phyloP scores from a whole-genome alignment of 2,113 vertebrate genomes.

The Tupaia tana region DNA sequence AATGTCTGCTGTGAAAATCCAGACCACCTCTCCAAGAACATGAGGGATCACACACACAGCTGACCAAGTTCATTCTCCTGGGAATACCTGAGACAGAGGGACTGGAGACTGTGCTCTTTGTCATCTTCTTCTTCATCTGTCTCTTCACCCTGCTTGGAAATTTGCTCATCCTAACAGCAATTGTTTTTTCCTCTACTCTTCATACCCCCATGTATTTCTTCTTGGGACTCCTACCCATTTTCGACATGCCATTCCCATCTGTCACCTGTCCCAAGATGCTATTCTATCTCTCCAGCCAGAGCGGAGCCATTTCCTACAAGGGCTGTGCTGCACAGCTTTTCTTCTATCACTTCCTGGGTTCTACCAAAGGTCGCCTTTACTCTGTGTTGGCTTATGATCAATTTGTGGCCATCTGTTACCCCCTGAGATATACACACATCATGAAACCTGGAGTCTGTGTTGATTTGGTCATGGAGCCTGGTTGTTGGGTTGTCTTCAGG shows the following conservation, averaged over 20 bases:
- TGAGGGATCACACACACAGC: not conserved
- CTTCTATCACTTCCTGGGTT: constrained; percentile 72
- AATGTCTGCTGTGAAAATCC: not conserved
- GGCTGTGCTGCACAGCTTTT: constrained; percentile 71
- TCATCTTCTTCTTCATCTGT: too few relatives aligned
- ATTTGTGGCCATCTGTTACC: constrained; percentile 76
- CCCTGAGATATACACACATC: constrained; percentile 65
- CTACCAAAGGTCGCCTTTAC: constrained; percentile 62
- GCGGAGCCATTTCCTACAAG: constrained; percentile 39
- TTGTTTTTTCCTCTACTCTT: too few relatives aligned
- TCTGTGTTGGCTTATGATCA: constrained; percentile 74
- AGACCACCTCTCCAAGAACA: not conserved
- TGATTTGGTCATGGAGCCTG: not conserved
- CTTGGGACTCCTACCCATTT: constrained; percentile 59
- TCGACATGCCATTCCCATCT: constrained; percentile 37
- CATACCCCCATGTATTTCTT: constrained; percentile 76
- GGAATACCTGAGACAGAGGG: not conserved
- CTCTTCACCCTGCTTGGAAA: too few relatives aligned
- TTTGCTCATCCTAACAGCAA: too few relatives aligned
- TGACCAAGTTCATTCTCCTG: too few relatives aligned
- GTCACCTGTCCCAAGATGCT: constrained; percentile 58
- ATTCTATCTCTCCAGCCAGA: constrained; percentile 46
- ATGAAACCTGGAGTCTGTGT: constrained; percentile 64
- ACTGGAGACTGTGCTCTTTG: too few relatives aligned
- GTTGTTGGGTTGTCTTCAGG: not conserved